Conservation (phyloP, 2,888 invertebrate genomes). For the Lasioglossum lativentre region DNA sequence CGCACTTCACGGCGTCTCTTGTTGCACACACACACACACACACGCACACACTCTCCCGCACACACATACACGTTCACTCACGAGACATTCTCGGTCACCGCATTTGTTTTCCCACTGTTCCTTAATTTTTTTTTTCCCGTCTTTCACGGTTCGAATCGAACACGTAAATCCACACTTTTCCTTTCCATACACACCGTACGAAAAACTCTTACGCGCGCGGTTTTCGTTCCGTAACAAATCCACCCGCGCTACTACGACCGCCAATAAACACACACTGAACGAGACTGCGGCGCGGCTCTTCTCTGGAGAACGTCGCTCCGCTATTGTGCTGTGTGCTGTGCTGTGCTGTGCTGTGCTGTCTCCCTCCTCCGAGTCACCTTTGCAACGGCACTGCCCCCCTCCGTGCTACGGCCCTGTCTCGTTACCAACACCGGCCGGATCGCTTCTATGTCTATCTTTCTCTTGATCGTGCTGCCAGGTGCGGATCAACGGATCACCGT, state of each 20-base stretch:
- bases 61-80: constrained; percentile 65
- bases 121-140: background rate
- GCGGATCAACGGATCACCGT: constrained; percentile 40
- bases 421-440: constrained; percentile 56
- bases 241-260: constrained; percentile 67
- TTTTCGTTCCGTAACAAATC: too few species aligned
- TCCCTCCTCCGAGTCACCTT: constrained; percentile 49
- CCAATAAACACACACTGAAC: constrained; percentile 73
- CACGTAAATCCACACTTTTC: constrained; percentile 41
- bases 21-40: too few species aligned
- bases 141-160: background rate
- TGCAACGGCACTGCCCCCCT: background rate
- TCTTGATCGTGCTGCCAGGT: constrained; percentile 51
- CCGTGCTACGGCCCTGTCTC: constrained; percentile 48
- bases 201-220: constrained; percentile 6
- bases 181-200: constrained; percentile 50
- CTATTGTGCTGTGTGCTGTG: constrained; percentile 35
- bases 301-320: constrained; percentile 72
- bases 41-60: too few species aligned
- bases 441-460: constrained; percentile 48
- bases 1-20: constrained; percentile 63
- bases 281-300: constrained; percentile 70
- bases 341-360: constrained; percentile 26
- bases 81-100: constrained; percentile 56
- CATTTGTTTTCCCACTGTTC: constrained; percentile 31